These are phyloP conservation scores for Charanyca ferruginea DNA, from an alignment of 2,888 invertebrate genomes.

Conservation along the genomic window DNA sequence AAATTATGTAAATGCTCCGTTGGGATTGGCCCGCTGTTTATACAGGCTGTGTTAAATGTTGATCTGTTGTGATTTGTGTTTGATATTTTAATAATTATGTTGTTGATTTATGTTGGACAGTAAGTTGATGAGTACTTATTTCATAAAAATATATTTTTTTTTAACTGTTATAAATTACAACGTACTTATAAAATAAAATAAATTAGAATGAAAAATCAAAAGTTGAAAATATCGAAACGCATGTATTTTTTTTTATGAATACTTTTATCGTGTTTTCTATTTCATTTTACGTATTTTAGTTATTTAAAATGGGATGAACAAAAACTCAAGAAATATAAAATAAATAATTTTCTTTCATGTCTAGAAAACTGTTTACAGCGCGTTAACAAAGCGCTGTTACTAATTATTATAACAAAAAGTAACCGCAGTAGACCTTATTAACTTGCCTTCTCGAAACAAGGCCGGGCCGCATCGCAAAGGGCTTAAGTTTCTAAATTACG, in stretches of 20 bases:
- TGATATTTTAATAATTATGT: slow-evolving; percentile 17
- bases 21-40: slow-evolving; percentile 35
- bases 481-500: slow-evolving; percentile 65
- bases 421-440: slow-evolving; percentile 54
- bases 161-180: too few relatives aligned
- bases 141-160: too few relatives aligned
- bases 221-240: too few relatives aligned
- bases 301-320: too few relatives aligned
- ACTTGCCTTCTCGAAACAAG: slow-evolving; percentile 40
- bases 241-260: too few relatives aligned
- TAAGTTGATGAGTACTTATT: background rate
- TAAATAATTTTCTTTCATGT: background rate
- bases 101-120: background rate
- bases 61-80: slow-evolving; percentile 22
- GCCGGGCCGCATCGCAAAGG: slow-evolving; percentile 39
- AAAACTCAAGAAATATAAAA: too few relatives aligned
- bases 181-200: too few relatives aligned
- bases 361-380: slow-evolving; percentile 18
- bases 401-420: slow-evolving; percentile 58
- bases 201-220: too few relatives aligned
- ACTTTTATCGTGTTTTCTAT: too few relatives aligned
- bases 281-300: too few relatives aligned
- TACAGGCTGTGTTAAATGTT: slow-evolving; percentile 31
- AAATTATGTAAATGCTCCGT: slow-evolving; percentile 50
- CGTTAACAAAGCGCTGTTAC: slow-evolving; percentile 38